phyloP scores from a whole-genome alignment of 2,888 invertebrate genomes.

The Dicyrtomina minuta region DNA sequence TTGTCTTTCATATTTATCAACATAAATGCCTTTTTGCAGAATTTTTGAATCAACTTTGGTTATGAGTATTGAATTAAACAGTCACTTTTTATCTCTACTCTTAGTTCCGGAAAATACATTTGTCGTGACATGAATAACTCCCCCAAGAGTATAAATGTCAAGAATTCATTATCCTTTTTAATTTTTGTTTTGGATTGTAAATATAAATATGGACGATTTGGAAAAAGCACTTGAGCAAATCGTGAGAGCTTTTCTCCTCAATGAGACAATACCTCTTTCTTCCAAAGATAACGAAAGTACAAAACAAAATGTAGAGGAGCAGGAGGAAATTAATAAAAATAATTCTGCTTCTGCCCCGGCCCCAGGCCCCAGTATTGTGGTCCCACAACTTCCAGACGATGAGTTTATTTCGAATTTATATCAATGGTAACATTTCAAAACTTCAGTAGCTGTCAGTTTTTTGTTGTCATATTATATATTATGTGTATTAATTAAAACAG shows the following conservation, averaged over 20 bases:
- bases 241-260: conserved; percentile 17
- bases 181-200: background rate
- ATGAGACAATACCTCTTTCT: conserved; percentile 9
- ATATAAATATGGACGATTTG: conserved; percentile 12
- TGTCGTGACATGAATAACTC: background rate
- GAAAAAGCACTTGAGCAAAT: conserved; percentile 28
- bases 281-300: background rate
- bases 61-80: too few species aligned
- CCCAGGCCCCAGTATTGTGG: too few species aligned
- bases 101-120: background rate
- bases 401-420: conserved; percentile 23
- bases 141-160: background rate
- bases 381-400: background rate
- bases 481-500: too few species aligned
- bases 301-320: background rate
- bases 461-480: too few species aligned
- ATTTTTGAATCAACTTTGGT: too few species aligned
- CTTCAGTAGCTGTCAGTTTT: too few species aligned
- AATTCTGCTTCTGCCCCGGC: too few species aligned
- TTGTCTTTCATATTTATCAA: too few species aligned
- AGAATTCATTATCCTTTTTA: background rate
- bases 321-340: background rate
- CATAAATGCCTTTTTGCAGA: too few species aligned
- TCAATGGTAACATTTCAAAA: conserved; percentile 31
- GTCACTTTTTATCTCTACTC: background rate